These are phyloP conservation scores for Rutilus rutilus DNA, from an alignment of 2,113 vertebrate genomes.

Conservation along the genomic window DNA sequence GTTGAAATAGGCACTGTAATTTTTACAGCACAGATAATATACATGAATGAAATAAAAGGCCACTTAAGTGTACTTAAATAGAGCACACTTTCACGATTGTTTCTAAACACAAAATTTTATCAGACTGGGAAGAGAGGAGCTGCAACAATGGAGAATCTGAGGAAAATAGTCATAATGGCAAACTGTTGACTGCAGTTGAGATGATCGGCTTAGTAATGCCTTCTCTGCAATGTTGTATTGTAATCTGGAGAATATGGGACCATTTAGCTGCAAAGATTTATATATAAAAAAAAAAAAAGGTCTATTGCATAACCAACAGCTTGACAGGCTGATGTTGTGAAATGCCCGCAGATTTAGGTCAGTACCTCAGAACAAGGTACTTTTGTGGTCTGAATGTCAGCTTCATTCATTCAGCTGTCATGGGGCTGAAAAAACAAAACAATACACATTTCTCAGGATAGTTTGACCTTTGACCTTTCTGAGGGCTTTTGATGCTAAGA, in stretches of 20 bases:
- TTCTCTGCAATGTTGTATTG: background rate
- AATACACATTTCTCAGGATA: background rate
- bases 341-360: background rate
- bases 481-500: background rate
- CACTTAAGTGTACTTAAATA: background rate
- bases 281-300: background rate
- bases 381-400: background rate
- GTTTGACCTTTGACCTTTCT: background rate
- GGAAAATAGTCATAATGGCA: too few species aligned
- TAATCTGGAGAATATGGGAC: background rate
- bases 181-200: background rate
- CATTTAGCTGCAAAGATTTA: background rate
- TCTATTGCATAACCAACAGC: background rate
- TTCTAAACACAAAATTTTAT: background rate
- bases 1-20: too few species aligned
- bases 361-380: constrained; percentile 4
- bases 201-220: background rate
- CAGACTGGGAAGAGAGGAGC: too few species aligned
- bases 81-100: background rate
- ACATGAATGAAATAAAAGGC: background rate
- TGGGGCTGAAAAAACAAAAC: background rate
- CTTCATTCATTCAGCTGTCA: background rate
- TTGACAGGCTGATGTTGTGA: background rate
- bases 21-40: too few species aligned
- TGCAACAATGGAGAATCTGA: too few species aligned